Conservation (phyloP, 2,888 invertebrate species). For the Plagiodera versicolora region DNA sequence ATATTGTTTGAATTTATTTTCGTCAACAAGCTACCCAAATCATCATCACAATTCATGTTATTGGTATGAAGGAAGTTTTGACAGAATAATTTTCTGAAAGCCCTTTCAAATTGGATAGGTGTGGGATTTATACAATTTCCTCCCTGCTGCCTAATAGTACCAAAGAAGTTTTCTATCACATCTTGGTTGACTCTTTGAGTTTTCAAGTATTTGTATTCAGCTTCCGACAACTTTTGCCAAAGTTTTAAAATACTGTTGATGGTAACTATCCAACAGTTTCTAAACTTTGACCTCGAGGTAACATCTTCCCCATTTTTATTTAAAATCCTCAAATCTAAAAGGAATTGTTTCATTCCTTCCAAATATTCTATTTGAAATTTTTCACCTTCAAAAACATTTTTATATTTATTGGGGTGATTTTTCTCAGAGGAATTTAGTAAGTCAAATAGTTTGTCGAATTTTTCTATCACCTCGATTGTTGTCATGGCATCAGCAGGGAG, state of each 20-base stretch:
- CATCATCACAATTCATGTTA: slow-evolving; percentile 21
- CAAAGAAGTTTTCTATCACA: slow-evolving; percentile 36
- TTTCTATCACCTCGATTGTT: slow-evolving; percentile 16
- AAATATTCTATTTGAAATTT: slow-evolving; percentile 18
- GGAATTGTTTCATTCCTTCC: slow-evolving; percentile 23
- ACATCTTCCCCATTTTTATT: slow-evolving; percentile 24
- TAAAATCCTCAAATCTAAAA: slow-evolving; percentile 24
- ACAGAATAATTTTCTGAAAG: slow-evolving; percentile 11
- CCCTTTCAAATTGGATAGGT: slow-evolving; percentile 9
- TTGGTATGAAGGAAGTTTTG: slow-evolving; percentile 21
- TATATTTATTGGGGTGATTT: slow-evolving; percentile 8
- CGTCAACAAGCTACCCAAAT: slow-evolving; percentile 8
- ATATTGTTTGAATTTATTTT: not conserved
- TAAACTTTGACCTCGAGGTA: slow-evolving; percentile 28
- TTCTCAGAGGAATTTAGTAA: slow-evolving; percentile 4
- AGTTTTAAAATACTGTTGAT: slow-evolving; percentile 30
- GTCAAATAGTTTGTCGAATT: slow-evolving; percentile 15
- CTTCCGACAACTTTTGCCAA: slow-evolving; percentile 26
- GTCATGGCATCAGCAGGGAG: slow-evolving; percentile 26
- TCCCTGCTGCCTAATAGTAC: slow-evolving; percentile 28
- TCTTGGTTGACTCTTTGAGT: slow-evolving; percentile 35
- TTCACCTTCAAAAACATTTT: slow-evolving; percentile 5
- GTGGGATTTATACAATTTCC: slow-evolving; percentile 15
- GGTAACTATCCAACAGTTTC: slow-evolving; percentile 29
- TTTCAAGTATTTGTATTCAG: slow-evolving; percentile 27